phyloP scores from a whole-genome alignment of 2,797 vertebrate species.

The Clarias fuscus region DNA sequence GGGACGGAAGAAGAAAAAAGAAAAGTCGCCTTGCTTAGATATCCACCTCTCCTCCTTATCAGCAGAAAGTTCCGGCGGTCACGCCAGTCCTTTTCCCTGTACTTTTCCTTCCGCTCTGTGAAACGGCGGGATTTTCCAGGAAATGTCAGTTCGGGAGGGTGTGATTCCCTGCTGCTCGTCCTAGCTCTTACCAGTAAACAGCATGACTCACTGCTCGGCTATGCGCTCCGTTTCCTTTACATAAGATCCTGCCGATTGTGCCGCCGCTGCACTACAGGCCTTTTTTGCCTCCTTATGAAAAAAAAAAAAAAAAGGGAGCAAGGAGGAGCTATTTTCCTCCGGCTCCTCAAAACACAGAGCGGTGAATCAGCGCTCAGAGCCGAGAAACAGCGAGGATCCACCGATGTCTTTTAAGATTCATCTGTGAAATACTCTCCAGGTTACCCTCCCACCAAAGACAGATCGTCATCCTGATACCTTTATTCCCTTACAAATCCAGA shows the following conservation, averaged over 20 bases:
- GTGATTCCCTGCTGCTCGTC: conserved; percentile 78
- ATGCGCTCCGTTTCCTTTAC: conserved; percentile 78
- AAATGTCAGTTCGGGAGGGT: conserved; percentile 78
- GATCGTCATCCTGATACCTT: conserved; percentile 45
- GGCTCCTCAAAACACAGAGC: conserved; percentile 43
- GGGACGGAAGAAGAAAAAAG: not conserved
- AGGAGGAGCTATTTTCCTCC: conserved; percentile 39
- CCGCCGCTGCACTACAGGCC: conserved; percentile 61
- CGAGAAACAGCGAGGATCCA: conserved; percentile 51
- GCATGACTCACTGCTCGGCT: conserved; percentile 77
- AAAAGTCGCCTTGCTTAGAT: conserved; percentile 61
- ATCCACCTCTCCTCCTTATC: conserved; percentile 71
- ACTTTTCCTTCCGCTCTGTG: conserved; percentile 77
- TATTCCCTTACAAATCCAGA: conserved; percentile 15
- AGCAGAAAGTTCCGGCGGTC: conserved; percentile 62
- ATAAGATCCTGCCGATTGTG: conserved; percentile 75
- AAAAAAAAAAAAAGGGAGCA: conserved; percentile 51
- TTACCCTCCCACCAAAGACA: not conserved
- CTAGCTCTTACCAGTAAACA: conserved; percentile 80
- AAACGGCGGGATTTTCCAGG: conserved; percentile 82
- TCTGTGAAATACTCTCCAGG: not conserved
- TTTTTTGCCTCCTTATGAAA: conserved; percentile 61
- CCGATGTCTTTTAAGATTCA: conserved; percentile 52
- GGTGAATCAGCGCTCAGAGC: conserved; percentile 49
- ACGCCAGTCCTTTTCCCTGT: conserved; percentile 70